Percentiles rank a stretch among this genome's conserved stretches.
Conservation (phyloP, 2,113 vertebrate genomes). For the Dromaius novaehollandiae region DNA sequence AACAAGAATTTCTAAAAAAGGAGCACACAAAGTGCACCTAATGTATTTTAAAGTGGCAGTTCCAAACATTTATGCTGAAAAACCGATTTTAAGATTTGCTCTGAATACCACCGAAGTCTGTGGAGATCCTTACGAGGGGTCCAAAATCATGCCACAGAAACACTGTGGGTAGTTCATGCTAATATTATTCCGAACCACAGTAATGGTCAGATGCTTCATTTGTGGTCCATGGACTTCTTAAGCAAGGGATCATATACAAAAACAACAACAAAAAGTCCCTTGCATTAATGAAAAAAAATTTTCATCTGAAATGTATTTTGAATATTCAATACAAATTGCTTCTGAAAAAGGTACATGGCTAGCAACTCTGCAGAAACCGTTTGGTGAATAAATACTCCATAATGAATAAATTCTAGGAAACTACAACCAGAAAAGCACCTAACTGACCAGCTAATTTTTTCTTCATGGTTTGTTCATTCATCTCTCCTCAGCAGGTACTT, state of each 20-base stretch:
- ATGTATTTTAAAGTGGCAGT: neutral
- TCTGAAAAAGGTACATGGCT: neutral
- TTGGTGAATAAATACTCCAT: neutral
- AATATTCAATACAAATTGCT: neutral
- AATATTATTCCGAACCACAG: neutral
- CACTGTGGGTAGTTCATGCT: neutral
- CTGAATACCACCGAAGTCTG: neutral
- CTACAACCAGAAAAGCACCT: neutral
- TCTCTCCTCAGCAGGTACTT: constrained; percentile 42
- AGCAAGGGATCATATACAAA: neutral
- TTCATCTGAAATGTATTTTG: neutral
- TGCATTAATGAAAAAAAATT: neutral
- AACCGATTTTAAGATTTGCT: neutral
- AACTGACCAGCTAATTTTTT: constrained; percentile 13
- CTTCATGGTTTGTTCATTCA: constrained; percentile 34
- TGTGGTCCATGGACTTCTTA: neutral
- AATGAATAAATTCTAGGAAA: constrained; percentile 17
- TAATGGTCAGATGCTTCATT: neutral
- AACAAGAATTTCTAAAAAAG: neutral
- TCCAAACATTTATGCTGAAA: neutral
- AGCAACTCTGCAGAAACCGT: neutral
- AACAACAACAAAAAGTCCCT: neutral
- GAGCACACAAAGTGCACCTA: neutral
- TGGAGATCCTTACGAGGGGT: neutral
- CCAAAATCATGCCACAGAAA: neutral